phyloP scores from a whole-genome alignment of 2,797 vertebrate species.

The Phylloscopus collybita region DNA sequence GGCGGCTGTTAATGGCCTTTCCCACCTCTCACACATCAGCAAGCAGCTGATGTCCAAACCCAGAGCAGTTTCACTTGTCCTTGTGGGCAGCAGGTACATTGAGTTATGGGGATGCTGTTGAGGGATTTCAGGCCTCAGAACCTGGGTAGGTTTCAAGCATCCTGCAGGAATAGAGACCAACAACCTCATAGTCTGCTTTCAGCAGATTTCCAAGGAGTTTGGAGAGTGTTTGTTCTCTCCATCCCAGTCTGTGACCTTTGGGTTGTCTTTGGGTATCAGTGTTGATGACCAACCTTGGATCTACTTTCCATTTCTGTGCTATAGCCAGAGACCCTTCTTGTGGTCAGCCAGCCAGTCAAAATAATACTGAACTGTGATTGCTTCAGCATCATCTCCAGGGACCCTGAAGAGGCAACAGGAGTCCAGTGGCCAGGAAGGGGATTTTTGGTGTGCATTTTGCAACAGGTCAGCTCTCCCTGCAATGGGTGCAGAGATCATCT shows the following conservation, averaged over 20 bases:
- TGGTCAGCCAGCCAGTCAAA: constrained; percentile 13
- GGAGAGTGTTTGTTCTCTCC: not conserved
- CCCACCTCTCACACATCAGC: not conserved
- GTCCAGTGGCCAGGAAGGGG: not conserved
- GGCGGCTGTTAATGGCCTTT: not conserved
- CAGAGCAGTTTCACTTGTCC: not conserved
- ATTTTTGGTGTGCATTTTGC: not conserved
- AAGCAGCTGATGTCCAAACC: not conserved
- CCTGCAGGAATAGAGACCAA: not conserved
- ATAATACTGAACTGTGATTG: constrained; percentile 5
- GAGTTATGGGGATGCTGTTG: accelerated
- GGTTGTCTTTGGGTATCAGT: not conserved
- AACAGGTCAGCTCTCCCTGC: not conserved
- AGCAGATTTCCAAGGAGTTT: not conserved
- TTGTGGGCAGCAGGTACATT: not conserved
- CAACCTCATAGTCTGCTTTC: not conserved
- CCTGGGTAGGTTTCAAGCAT: not conserved
- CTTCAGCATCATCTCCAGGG: constrained; percentile 17
- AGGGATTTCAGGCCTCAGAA: not conserved
- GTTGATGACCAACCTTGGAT: not conserved
- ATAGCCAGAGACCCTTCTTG: not conserved
- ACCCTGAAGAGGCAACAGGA: not conserved
- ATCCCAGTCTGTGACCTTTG: not conserved
- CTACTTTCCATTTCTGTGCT: not conserved
- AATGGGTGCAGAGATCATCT: not conserved